These are phyloP conservation scores for Enoplosus armatus DNA, from an alignment of 2,797 vertebrate species.

Conservation along the genomic window DNA sequence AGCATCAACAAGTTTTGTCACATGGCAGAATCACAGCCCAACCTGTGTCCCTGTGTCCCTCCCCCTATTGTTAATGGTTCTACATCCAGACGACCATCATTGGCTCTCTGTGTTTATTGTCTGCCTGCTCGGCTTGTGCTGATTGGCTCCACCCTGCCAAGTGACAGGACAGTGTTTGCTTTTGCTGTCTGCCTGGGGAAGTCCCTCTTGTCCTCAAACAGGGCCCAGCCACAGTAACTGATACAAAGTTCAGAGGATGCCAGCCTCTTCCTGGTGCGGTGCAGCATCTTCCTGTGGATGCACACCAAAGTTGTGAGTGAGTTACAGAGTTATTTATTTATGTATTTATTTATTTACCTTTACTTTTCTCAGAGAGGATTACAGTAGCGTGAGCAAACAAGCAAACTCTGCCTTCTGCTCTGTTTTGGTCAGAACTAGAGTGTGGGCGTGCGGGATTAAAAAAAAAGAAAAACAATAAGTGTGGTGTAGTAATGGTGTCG, in stretches of 20 bases:
- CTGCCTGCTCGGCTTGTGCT: slow-evolving; percentile 34
- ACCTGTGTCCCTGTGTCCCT: too few species aligned
- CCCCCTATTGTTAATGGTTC: slow-evolving; percentile 65
- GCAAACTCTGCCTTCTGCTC: slow-evolving; percentile 29
- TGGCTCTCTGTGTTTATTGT: slow-evolving; percentile 67
- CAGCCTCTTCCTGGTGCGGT: slow-evolving; percentile 69
- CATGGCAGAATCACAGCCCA: too few species aligned
- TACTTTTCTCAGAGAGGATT: slow-evolving; percentile 25
- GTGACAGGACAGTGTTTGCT: slow-evolving; percentile 72
- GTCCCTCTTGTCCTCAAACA: slow-evolving; percentile 73
- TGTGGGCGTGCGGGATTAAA: slow-evolving; percentile 42
- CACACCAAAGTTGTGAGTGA: slow-evolving; percentile 36
- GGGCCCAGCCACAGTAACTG: slow-evolving; percentile 56
- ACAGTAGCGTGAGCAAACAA: slow-evolving; percentile 21
- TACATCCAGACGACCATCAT: slow-evolving; percentile 44
- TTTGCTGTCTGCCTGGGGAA: slow-evolving; percentile 77
- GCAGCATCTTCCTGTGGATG: slow-evolving; percentile 73
- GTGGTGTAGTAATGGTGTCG: slow-evolving; percentile 32
- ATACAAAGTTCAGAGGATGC: slow-evolving; percentile 78
- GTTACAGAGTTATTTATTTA: slow-evolving; percentile 11
- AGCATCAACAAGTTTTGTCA: slow-evolving; percentile 28
- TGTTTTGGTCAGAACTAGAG: slow-evolving; percentile 41
- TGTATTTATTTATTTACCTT: slow-evolving; percentile 28
- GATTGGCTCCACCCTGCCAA: slow-evolving; percentile 66
- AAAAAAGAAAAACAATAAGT: slow-evolving; percentile 10